Base-by-base conservation (phyloP, 1,140 invertebrate genomes). In the Drosophila arizonae region DNA sequence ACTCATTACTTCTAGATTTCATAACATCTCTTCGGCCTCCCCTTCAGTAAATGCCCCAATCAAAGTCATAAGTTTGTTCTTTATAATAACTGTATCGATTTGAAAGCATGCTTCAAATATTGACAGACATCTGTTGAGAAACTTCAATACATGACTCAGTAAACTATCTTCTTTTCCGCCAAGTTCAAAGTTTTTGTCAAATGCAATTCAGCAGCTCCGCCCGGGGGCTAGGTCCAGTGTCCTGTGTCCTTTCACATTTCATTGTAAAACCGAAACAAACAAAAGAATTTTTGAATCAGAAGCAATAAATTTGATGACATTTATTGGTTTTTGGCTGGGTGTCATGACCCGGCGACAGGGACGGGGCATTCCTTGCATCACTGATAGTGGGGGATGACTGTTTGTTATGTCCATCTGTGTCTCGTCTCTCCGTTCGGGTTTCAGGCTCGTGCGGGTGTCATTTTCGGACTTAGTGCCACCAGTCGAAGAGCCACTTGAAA, bases 261-360 rank as follows among this genome's bases (percentile, higher is more conserved):
- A 80, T 85, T 85, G 81, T 81, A 77, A 71, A 87, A 72, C 51
- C 67, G 74, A 78, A 72, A 64, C 84, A 88, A 89, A 87, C 80
- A 87, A 88, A 85, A 75, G 85, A 89, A 88, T 80, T 88, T 82
- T 69, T 77, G 76, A 84, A 88, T 89, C 74, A 89, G 78, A 87
- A 81, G 82, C 87, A 87, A 90, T 90, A 90, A 90, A 90, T 90
- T 88, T 84, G 77, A 81, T 66, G 86, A 90, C 87, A 90, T 90
- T 90, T 90, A 90, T 90, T 90, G 87, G 87, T 88, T 90, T 90
- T 90, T 87, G 76, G 75, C 60, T 46, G 65, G 21, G 65, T 77
- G 73, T 81, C 79, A 81, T 60, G 74, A 64, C 60, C 43, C 75
- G 73, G 60, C 57, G 56, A 46, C 72, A 64, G 54, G 55, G 65